Base-by-base conservation (phyloP, 2,888 invertebrate genomes). In the Psylliodes chrysocephalus region DNA sequence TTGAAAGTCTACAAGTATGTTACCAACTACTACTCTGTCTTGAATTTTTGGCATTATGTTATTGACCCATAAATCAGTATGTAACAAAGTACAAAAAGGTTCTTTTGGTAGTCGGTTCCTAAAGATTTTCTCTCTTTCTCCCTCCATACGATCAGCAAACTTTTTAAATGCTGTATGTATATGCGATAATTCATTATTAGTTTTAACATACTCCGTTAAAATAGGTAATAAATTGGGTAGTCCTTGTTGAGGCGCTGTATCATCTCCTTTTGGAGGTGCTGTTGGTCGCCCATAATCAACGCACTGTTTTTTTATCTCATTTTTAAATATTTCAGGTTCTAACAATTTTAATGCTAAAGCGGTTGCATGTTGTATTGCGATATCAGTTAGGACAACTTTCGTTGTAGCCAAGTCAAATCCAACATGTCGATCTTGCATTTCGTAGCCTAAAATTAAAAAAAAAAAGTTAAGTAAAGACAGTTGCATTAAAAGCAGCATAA, bases 51-150 rank as follows among this genome's bases (percentile, higher is more conserved):
- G 77, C 82, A 88, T 82, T 2, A 86, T 79, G 67, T 88, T 88
- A 71, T 87, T 88, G 8, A 85, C 83, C 88, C 87, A 88, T 53
- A 85, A 79, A 75, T 88, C 88, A 2, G 12, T 17, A 14, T 52
- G 52, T 12, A 35, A 1, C 10, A 87, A 79, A 0, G 86, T 84
- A 0, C 82, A 82, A 79, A 85, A 88, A 0, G 83, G 83, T 44
- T 84, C 85, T 33, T 40, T 38, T 15, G 15, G 25, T 3, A 14
- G 22, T 8, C 1, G 10, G n/a, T n/a, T n/a, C 17, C 5, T n/a
- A 35, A 52, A n/a, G 17, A 52, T 17, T 1, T 28, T 10, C 6
- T 14, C n/a, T 14, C 14, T 38, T 38, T 15, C 28, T n/a, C n/a
- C n/a, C 5, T 49, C 8, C 6, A 7, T 7, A 15, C 17, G 46